Base-by-base conservation (phyloP, 2,113 vertebrate species). In the Mionectes macconnelli region DNA sequence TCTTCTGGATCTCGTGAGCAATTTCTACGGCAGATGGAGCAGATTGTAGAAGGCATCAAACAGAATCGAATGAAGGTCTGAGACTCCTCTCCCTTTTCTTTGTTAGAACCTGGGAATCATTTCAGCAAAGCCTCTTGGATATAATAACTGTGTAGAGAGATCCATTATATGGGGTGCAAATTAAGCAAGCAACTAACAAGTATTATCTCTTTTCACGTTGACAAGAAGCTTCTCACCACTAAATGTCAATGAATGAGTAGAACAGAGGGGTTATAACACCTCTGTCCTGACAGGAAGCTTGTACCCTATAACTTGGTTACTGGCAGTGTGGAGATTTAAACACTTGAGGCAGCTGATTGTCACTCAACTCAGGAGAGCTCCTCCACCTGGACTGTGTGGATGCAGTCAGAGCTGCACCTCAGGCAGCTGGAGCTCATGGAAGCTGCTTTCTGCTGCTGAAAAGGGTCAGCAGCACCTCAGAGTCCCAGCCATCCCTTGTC, bases 41-140 rank as follows among this genome's bases (percentile, higher is more conserved):
- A 99, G 97, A 99, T 99, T 11, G 99, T 99, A 60, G 99, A 99
- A 97, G 99, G 99, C 88, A 99, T 99, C 98, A 99, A 99, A 94
- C 99, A 99, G 97, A 99, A 98, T 80, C 98, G 98, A 89, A 99
- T 99, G 96, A 99, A 99, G 99, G 99, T 99, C 88, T 93, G 96
- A 50, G 37, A 25, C 30, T 64, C 16, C 87, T 84, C 73, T 78
- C 24, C 3, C 17, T 76, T 79, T 16, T 18, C 39, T 83, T 31
- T 77, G 24, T 28, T 66, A 68, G 37, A 89, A 64, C 31, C 22
- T 74, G 66, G 25, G 23, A 78, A 60, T 75, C 67, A 63, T 21
- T 82, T 93, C 90, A 90, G 68, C 81, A 74, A 90, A 88, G 23
- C 19, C 44, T 88, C 67, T 64, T 64, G 52, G 70, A 13, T 79